phyloP scores from a whole-genome alignment of 2,113 vertebrate species.

The Chascanopsetta lugubris region DNA sequence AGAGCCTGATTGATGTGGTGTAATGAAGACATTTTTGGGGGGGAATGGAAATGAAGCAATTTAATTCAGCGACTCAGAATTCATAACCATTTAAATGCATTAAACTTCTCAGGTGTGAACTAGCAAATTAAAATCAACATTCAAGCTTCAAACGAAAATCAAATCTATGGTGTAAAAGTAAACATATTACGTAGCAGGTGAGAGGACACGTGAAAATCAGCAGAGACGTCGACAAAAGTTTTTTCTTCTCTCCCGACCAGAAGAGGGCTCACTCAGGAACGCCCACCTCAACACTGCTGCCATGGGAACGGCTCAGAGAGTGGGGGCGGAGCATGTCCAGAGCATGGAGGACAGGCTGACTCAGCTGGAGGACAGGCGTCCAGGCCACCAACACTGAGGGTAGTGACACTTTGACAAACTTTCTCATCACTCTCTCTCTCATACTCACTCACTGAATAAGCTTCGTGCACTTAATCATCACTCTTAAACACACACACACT shows the following conservation, averaged over 20 bases:
- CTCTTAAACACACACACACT: constrained; percentile 19
- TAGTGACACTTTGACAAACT: constrained; percentile 1
- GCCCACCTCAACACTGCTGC: constrained; percentile 86
- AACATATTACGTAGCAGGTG: background rate
- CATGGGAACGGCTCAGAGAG: constrained; percentile 86
- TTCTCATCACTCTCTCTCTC: constrained; percentile 13
- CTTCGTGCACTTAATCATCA: constrained; percentile 9
- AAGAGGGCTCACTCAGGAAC: constrained; percentile 79
- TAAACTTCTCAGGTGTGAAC: background rate
- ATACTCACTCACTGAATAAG: constrained; percentile 24
- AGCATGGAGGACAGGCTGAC: constrained; percentile 82
- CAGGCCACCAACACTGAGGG: constrained; percentile 76
- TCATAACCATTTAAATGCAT: background rate
- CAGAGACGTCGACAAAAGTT: background rate
- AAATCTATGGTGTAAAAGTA: background rate
- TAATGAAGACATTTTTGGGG: background rate
- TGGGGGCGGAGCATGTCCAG: constrained; percentile 84
- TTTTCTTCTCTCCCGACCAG: constrained; percentile 64
- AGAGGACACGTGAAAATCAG: background rate
- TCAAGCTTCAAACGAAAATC: background rate
- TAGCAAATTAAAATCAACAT: background rate
- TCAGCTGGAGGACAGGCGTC: constrained; percentile 82
- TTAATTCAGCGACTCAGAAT: constrained; percentile 8
- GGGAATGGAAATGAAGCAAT: constrained; percentile 15
- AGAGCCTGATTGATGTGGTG: background rate